A percentile compares a stretch with the other conserved stretches of the same genome.
These are phyloP conservation scores for Eupithecia abbreviata DNA, from an alignment of 2,888 invertebrate genomes.

Conservation along the genomic window DNA sequence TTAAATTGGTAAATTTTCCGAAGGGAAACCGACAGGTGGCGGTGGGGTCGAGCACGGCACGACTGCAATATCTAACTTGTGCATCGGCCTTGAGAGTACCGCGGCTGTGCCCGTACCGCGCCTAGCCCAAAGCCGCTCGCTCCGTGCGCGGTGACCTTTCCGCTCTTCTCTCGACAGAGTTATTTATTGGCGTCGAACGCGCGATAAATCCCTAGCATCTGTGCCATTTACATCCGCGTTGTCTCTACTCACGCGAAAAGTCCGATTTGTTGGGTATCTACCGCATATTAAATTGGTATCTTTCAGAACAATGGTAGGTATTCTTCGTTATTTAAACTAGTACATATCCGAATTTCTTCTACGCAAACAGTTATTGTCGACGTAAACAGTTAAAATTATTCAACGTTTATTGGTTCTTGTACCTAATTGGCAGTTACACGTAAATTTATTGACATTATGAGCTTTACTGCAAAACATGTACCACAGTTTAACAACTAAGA, in stretches of 20 bases:
- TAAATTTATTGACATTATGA: constrained; percentile 43
- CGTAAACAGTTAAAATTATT: constrained; percentile 30
- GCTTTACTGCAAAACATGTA: constrained; percentile 39
- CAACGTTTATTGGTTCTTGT: constrained; percentile 43
- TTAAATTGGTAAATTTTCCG: constrained; percentile 46
- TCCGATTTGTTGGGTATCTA: constrained; percentile 49
- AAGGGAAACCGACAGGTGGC: constrained; percentile 55
- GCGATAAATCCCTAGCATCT: constrained; percentile 72
- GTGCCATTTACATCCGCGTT: constrained; percentile 71
- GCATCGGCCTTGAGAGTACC: constrained; percentile 75
- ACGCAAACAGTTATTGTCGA: not conserved
- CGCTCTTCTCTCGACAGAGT: constrained; percentile 62
- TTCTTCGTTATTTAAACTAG: not conserved
- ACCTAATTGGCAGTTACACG: constrained; percentile 54
- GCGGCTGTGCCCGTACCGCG: constrained; percentile 48
- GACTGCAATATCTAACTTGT: constrained; percentile 67
- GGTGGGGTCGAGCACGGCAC: constrained; percentile 69
- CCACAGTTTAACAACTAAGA: constrained; percentile 42
- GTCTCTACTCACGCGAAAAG: constrained; percentile 55
- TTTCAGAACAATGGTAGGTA: not conserved
- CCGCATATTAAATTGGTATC: not conserved
- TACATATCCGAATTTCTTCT: not conserved
- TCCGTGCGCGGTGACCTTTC: constrained; percentile 63
- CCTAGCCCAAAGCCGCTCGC: constrained; percentile 54
- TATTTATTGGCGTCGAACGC: constrained; percentile 69